phyloP scores from a whole-genome alignment of 92 coral and sea anemone genomes.

The Nematostella vectensis region DNA sequence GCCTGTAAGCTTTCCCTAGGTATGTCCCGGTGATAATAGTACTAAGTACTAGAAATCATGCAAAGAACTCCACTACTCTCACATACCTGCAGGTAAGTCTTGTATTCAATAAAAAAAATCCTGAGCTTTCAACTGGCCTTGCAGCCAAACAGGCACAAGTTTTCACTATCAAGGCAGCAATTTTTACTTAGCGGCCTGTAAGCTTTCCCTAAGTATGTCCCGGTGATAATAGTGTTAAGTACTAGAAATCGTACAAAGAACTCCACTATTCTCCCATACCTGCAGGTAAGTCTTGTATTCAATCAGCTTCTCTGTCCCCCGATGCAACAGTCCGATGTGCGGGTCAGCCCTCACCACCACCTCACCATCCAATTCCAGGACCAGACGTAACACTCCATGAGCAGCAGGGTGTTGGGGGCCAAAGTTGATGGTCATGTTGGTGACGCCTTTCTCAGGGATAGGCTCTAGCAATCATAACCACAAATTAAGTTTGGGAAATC shows the following conservation, averaged over 20 bases:
- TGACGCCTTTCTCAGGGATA: conserved; percentile 74
- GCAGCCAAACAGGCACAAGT: too few relatives aligned
- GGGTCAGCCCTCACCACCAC: conserved; percentile 91
- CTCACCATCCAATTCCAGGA: conserved; percentile 97
- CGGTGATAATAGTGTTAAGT: too few relatives aligned
- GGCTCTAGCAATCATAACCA: conserved; percentile 46
- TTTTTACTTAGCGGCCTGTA: too few relatives aligned
- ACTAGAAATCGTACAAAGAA: too few relatives aligned
- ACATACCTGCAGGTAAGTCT: conserved; percentile 88
- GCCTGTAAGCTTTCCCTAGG: too few relatives aligned
- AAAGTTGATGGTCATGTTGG: conserved; percentile 84
- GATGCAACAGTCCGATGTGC: conserved; percentile 87
- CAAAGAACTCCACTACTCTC: too few relatives aligned
- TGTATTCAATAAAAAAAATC: conserved; percentile 96
- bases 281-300: conserved; percentile 95
- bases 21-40: too few relatives aligned
- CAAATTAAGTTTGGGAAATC: not conserved
- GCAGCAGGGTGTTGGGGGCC: conserved; percentile 99
- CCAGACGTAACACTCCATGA: conserved; percentile 95
- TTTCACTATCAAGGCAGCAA: too few relatives aligned
- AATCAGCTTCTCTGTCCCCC: conserved; percentile 94
- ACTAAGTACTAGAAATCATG: too few relatives aligned
- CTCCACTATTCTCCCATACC: conserved; percentile 46
- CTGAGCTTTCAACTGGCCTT: too few relatives aligned
- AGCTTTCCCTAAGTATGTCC: too few relatives aligned